Conservation (phyloP, 2,113 vertebrate species). For the Asarcornis scutulata region DNA sequence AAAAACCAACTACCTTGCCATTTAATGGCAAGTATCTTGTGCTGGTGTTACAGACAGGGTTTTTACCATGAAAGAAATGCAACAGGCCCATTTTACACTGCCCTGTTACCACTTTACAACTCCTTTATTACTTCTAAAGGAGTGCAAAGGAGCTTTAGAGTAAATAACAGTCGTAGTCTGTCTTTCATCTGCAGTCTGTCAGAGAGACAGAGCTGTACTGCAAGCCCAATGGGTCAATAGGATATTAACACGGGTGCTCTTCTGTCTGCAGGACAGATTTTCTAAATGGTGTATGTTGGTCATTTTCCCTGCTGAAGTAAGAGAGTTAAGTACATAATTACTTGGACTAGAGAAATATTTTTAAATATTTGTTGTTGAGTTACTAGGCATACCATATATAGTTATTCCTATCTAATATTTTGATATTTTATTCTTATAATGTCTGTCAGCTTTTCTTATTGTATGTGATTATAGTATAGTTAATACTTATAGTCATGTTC, state of each 20-base stretch:
- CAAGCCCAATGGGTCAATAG: background rate
- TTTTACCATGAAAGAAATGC: conserved; percentile 9
- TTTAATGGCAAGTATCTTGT: background rate
- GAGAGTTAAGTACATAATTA: background rate
- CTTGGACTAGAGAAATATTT: background rate
- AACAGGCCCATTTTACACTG: background rate
- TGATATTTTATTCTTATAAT: background rate
- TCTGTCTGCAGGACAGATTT: background rate
- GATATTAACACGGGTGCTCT: background rate
- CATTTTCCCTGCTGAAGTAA: background rate
- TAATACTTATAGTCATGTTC: background rate
- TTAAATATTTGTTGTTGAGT: background rate
- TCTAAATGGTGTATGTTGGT: background rate
- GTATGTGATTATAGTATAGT: background rate
- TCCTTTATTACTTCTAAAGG: conserved; percentile 10
- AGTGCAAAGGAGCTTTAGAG: background rate
- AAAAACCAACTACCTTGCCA: background rate
- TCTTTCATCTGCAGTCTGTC: conserved; percentile 13
- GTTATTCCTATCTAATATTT: background rate
- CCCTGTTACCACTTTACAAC: conserved; percentile 26
- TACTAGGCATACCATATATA: background rate
- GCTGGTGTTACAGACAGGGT: conserved; percentile 7
- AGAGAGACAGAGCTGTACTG: background rate
- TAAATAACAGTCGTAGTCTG: conserved; percentile 14
- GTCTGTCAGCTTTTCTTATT: background rate